phyloP scores from a whole-genome alignment of 2,797 vertebrate species.

The Eulemur rubriventer region DNA sequence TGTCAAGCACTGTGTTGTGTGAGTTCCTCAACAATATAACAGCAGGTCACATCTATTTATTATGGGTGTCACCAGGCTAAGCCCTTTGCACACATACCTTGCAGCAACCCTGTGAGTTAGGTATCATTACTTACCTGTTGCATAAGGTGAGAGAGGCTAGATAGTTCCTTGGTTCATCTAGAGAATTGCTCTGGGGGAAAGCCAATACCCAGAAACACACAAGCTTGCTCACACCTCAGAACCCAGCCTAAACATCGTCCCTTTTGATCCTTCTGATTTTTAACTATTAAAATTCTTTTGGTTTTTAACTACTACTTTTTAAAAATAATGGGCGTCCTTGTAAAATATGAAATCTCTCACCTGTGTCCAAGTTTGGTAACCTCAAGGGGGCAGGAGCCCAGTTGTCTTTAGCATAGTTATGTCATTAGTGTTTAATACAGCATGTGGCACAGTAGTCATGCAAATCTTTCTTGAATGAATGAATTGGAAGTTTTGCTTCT shows the following conservation, averaged over 20 bases:
- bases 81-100: not conserved
- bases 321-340: not conserved
- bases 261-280: not conserved
- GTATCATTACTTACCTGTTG: not conserved
- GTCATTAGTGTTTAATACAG: not conserved
- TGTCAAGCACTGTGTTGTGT: not conserved
- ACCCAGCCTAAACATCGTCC: not conserved
- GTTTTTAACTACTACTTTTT: not conserved
- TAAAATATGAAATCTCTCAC: not conserved
- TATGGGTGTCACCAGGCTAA: not conserved
- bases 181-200: not conserved
- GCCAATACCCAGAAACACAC: not conserved
- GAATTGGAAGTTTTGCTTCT: conserved; percentile 10
- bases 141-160: not conserved
- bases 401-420: not conserved
- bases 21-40: not conserved
- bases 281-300: not conserved
- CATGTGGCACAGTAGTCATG: not conserved
- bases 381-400: not conserved
- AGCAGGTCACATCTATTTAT: not conserved
- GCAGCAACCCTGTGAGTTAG: not conserved
- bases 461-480: not conserved
- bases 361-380: not conserved
- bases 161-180: not conserved
- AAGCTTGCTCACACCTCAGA: not conserved